Evolutionary conservation across 2,797 vertebrate species (phyloP).

Genomic region (Ctenochaetus hawaiiensis): DNA sequence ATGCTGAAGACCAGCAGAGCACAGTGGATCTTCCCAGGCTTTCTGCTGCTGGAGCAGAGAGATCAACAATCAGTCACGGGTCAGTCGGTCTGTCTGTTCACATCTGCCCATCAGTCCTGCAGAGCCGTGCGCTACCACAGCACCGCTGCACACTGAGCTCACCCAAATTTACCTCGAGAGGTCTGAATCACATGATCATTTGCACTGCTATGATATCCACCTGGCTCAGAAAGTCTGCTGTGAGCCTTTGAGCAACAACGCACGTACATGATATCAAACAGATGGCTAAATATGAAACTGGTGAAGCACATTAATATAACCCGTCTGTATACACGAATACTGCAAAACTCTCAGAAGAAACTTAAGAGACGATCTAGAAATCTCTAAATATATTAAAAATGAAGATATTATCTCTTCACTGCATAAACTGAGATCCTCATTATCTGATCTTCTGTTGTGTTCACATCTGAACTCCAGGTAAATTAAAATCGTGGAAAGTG

Average conservation of each 20-base stretch:
- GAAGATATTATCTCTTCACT: not conserved
- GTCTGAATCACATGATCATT: conserved; percentile 61
- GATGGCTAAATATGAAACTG: not conserved
- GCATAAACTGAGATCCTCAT: conserved; percentile 6
- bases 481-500: conserved; percentile 16
- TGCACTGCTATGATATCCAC: conserved; percentile 18
- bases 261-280: not conserved
- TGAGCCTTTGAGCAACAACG: not conserved
- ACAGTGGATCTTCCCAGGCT: conserved; percentile 69
- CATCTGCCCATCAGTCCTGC: conserved; percentile 66
- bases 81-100: conserved; percentile 74
- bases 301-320: not conserved
- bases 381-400: too few species aligned
- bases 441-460: conserved; percentile 16
- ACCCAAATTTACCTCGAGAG: conserved; percentile 59
- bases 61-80: conserved; percentile 78
- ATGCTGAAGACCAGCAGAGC: conserved; percentile 53
- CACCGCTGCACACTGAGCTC: conserved; percentile 63
- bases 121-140: conserved; percentile 43
- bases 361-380: not conserved
- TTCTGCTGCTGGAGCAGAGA: conserved; percentile 73
- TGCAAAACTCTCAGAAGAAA: not conserved
- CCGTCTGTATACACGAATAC: not conserved
- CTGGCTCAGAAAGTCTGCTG: conserved; percentile 7
- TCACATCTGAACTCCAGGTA: conserved; percentile 10